phyloP scores from a whole-genome alignment of 2,797 vertebrate genomes.

The Huso huso region DNA sequence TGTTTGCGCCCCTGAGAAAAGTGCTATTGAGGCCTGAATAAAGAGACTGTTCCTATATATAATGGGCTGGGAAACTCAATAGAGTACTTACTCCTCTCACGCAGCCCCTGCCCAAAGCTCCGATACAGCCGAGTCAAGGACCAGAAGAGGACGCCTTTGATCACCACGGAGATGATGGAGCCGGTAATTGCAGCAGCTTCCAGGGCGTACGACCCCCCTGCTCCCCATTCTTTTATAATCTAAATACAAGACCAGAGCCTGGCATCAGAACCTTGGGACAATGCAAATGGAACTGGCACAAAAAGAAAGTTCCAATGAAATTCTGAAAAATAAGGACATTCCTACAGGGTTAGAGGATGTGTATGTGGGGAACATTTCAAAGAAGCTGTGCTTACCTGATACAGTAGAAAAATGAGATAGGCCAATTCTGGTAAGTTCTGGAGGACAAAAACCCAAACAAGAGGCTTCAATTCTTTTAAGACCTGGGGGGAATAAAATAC shows the following conservation, averaged over 20 bases:
- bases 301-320: no score
- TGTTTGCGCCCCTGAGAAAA: no score
- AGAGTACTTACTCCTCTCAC: conserved; percentile 68
- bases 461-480: conserved; percentile 58
- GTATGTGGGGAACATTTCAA: no score
- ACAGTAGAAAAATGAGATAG: conserved; percentile 67
- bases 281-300: no score
- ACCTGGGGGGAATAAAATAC: conserved; percentile 43
- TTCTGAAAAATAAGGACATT: no score
- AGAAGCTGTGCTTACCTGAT: conserved; percentile 45
- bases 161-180: conserved; percentile 60
- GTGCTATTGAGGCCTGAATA: no score
- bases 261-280: no score
- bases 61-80: no score
- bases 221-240: conserved; percentile 56
- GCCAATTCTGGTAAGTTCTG: conserved; percentile 64
- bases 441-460: conserved; percentile 63
- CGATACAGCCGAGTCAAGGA: conserved; percentile 56
- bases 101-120: conserved; percentile 70
- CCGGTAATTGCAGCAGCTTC: conserved; percentile 65
- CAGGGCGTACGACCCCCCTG: conserved; percentile 48
- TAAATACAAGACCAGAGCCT: conserved; percentile 26
- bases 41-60: no score
- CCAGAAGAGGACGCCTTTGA: conserved; percentile 67
- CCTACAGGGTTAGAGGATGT: no score